Percentiles rank a stretch among this genome's conserved stretches.
These are phyloP conservation scores for Drosophila watanabei DNA, from an alignment of 1,140 invertebrate species.

Conservation along the genomic window DNA sequence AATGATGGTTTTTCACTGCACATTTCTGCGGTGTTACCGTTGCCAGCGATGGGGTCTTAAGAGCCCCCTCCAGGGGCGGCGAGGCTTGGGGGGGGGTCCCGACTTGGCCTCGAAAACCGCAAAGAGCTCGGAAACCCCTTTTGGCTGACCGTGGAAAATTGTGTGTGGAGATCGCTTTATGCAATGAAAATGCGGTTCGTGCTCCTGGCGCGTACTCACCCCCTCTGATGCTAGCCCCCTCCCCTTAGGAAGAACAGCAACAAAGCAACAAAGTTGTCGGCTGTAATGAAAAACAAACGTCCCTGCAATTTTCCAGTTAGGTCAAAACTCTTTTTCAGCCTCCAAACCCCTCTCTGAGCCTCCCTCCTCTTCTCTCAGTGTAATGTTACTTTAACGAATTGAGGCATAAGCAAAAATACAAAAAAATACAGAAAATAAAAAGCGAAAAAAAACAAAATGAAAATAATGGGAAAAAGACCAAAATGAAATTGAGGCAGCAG, in stretches of 20 bases:
- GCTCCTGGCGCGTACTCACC: slow-evolving; percentile 53
- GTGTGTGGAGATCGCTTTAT: slow-evolving; percentile 69
- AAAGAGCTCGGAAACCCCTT: slow-evolving; percentile 47
- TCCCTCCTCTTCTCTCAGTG: slow-evolving; percentile 64
- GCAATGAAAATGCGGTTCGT: slow-evolving; percentile 82
- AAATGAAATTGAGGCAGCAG: slow-evolving; percentile 77
- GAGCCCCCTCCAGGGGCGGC: not conserved
- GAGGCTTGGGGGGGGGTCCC: not conserved
- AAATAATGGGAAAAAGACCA: slow-evolving; percentile 82
- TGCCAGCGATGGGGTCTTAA: slow-evolving; percentile 30
- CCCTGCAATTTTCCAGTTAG: slow-evolving; percentile 81
- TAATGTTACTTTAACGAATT: slow-evolving; percentile 80
- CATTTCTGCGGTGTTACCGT: slow-evolving; percentile 47
- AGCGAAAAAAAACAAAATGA: slow-evolving; percentile 60
- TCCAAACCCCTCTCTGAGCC: slow-evolving; percentile 7
- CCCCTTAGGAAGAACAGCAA: slow-evolving; percentile 1
- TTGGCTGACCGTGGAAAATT: slow-evolving; percentile 74
- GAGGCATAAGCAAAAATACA: slow-evolving; percentile 33
- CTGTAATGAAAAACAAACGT: slow-evolving; percentile 81
- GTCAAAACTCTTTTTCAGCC: slow-evolving; percentile 45
- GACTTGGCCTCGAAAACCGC: slow-evolving; percentile 66
- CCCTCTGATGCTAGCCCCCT: not conserved
- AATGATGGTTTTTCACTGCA: slow-evolving; percentile 83
- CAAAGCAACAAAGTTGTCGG: slow-evolving; percentile 44
- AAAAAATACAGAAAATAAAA: slow-evolving; percentile 24